Evolutionary conservation across 2,797 vertebrate genomes (phyloP).

Genomic region (Spea hammondii): DNA sequence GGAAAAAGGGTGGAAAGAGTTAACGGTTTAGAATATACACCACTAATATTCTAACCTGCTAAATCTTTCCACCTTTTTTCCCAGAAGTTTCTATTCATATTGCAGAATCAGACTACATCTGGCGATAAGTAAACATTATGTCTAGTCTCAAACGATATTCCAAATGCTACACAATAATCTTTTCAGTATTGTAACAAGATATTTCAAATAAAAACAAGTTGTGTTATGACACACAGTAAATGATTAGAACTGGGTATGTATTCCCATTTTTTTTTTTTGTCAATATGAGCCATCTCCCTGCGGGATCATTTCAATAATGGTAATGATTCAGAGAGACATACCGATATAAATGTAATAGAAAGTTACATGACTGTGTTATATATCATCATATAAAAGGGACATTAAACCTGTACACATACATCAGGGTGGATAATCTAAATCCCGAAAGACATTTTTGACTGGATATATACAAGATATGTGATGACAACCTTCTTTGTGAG

Average conservation of each 20-base stretch:
- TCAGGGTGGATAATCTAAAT: constrained; percentile 41
- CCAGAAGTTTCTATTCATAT: constrained; percentile 51
- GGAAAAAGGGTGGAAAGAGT: too few relatives aligned
- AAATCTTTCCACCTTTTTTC: constrained; percentile 18
- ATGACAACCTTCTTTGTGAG: constrained; percentile 34
- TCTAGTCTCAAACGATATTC: constrained; percentile 56
- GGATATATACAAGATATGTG: constrained; percentile 36
- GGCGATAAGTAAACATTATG: constrained; percentile 60
- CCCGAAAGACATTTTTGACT: constrained; percentile 46
- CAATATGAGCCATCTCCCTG: constrained; percentile 36
- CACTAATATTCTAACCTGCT: constrained; percentile 23
- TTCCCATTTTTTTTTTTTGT: constrained; percentile 45
- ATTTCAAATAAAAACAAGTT: constrained; percentile 57
- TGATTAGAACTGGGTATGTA: constrained; percentile 33
- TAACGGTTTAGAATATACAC: too few relatives aligned
- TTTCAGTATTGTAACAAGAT: constrained; percentile 57
- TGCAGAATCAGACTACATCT: constrained; percentile 60
- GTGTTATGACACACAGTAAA: constrained; percentile 53
- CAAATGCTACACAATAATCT: constrained; percentile 52
- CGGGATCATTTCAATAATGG: constrained; percentile 49
- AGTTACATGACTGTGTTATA: constrained; percentile 30
- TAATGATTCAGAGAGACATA: constrained; percentile 42
- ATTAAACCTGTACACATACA: constrained; percentile 41
- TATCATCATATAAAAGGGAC: constrained; percentile 39
- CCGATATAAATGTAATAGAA: constrained; percentile 49